Base-by-base conservation (phyloP, 2,797 vertebrate species). In the Falco concolor region DNA sequence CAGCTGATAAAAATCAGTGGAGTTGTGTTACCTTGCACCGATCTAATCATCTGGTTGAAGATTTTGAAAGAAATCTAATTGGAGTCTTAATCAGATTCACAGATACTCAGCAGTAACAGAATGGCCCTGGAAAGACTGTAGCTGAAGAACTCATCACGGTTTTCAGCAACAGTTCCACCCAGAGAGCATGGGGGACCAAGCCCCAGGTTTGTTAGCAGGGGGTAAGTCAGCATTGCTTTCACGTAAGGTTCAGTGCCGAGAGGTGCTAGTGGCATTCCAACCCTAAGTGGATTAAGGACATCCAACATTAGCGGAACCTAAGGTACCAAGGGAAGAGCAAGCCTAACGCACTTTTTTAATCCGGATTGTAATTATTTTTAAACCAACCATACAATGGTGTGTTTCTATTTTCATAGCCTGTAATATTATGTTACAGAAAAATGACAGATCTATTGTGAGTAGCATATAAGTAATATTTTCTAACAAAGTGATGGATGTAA, bases 331-430 rank as follows among this genome's bases (percentile, higher is more conserved):
- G 63, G 36, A 34, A 59, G 16, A 44, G 8, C 32, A 69, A 87
- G 52, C 59, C 56, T 47, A 25, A 68, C 0, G 10, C 20, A 13
- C 50, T 80, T 91, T 95, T 82, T 59, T 9, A 96, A 54, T 25
- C 1, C 32, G 23, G 30, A 38, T 89, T 80, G 72, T 5, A 17
- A 25, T 73, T 80, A 38, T 81, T 95, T 97, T 93, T 54, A 94
- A 85, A 52, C 34, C 65, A 42, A 70, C 20, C 57, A 16, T 53
- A 34, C 13, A 27, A 57, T 2, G 4, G 68, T 7, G 81, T 93
- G 93, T 93, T 96, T 95, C 84, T 96, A 83, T 95, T 97, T 92
- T 87, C 93, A 61, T 20, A 89, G 77, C 90, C 90, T 96, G 88
- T 54, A 60, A 80, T 14, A 60, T 22, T 44, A 81, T 6, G 32